Percentiles rank a stretch among this genome's conserved stretches.
Evolutionary conservation across 1,140 invertebrate genomes (phyloP).

Genomic region (Polyergus mexicanus): DNA sequence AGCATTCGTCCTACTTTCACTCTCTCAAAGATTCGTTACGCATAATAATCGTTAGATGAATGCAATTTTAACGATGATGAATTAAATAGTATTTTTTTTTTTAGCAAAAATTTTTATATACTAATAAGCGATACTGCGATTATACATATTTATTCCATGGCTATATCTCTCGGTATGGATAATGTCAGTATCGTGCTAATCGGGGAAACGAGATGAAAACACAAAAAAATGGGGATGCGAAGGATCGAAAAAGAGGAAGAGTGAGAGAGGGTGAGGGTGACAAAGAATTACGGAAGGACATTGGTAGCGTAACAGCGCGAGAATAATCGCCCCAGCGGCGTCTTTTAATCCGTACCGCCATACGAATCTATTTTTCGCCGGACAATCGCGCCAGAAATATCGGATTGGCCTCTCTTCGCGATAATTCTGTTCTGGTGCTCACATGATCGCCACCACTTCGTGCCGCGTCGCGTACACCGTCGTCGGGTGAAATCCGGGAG

Average conservation of each 20-base stretch:
- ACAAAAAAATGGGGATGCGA: too few species aligned
- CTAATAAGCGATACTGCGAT: not conserved
- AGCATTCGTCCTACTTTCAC: not conserved
- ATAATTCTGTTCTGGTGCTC: conserved; percentile 83
- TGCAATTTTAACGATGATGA: not conserved
- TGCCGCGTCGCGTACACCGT: conserved; percentile 55
- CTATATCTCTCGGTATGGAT: not conserved
- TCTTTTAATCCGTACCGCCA: conserved; percentile 83
- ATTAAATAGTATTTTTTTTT: not conserved
- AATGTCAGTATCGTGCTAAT: not conserved
- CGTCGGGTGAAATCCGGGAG: conserved; percentile 42
- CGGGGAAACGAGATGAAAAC: not conserved
- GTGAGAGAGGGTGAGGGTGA: not conserved
- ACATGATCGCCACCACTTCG: conserved; percentile 78
- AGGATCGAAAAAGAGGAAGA: not conserved
- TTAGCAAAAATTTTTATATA: not conserved
- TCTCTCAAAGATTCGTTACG: not conserved
- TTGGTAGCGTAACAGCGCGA: conserved; percentile 65
- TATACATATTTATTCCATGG: not conserved
- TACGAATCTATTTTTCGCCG: conserved; percentile 85
- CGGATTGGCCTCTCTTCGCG: conserved; percentile 79
- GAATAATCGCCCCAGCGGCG: conserved; percentile 76
- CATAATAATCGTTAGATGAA: not conserved
- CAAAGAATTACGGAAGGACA: conserved; percentile 73
- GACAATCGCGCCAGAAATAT: conserved; percentile 86